Percentiles rank a stretch among this genome's conserved stretches.
These are phyloP conservation scores for Exaiptasia diaphana DNA, from an alignment of 64 coral and sea anemone species.

Conservation along the genomic window DNA sequence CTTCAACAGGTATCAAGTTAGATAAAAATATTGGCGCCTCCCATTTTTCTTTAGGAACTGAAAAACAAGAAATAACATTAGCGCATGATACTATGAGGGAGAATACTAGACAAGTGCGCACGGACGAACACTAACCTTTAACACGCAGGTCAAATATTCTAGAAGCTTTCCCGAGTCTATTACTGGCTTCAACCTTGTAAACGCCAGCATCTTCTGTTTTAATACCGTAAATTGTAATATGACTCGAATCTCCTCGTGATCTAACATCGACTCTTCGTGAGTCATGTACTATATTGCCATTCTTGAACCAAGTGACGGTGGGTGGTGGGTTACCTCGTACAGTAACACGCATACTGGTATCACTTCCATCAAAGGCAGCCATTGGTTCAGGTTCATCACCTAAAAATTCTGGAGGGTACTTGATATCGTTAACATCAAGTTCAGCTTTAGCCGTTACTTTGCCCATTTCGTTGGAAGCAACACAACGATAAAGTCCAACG, in stretches of 20 bases:
- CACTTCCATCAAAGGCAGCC: conserved; percentile 16
- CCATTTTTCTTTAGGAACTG: conserved; percentile 42
- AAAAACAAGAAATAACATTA: background rate
- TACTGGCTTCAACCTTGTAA: conserved; percentile 62
- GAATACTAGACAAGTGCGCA: too few species aligned
- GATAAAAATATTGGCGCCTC: conserved; percentile 68
- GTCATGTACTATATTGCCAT: conserved; percentile 48
- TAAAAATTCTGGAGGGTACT: conserved; percentile 32
- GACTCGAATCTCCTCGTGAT: background rate
- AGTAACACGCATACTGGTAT: conserved; percentile 5
- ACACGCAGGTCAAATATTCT: conserved; percentile 27
- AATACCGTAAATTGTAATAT: background rate
- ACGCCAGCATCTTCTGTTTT: conserved; percentile 56
- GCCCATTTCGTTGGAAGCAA: conserved; percentile 74
- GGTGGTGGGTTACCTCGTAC: conserved; percentile 36
- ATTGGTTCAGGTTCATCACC: background rate
- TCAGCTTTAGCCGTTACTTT: conserved; percentile 75
- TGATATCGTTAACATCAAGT: conserved; percentile 54
- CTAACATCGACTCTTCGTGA: conserved; percentile 17
- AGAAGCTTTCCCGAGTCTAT: conserved; percentile 51
- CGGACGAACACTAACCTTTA: too few species aligned
- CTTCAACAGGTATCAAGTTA: conserved; percentile 44
- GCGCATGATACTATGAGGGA: too few species aligned
- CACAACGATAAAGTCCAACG: conserved; percentile 82
- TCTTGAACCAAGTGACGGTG: conserved; percentile 58